These are phyloP conservation scores for Paraplagusia blochii DNA, from an alignment of 2,113 vertebrate genomes.

Conservation along the genomic window DNA sequence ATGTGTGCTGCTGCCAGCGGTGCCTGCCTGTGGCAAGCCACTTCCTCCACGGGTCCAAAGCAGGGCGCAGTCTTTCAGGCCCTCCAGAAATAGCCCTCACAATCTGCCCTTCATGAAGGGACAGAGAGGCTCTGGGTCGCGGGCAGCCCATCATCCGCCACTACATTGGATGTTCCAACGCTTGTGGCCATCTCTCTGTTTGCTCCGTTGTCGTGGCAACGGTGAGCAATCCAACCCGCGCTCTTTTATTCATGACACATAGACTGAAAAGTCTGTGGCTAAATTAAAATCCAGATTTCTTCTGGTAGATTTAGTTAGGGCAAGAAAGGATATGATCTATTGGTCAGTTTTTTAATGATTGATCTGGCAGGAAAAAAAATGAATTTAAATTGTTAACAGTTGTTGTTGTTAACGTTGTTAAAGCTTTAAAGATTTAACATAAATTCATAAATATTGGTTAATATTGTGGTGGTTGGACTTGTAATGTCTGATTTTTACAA, in stretches of 20 bases:
- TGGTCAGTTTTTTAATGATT: too few relatives aligned
- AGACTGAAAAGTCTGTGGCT: too few relatives aligned
- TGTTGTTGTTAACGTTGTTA: too few relatives aligned
- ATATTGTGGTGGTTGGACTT: too few relatives aligned
- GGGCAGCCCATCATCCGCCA: slow-evolving; percentile 6
- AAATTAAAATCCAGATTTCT: too few relatives aligned
- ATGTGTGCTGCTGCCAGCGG: slow-evolving; percentile 55
- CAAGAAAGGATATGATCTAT: too few relatives aligned
- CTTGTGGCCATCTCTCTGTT: slow-evolving; percentile 38
- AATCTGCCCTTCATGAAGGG: slow-evolving; percentile 66
- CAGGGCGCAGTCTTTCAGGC: slow-evolving; percentile 45
- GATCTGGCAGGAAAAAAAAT: too few relatives aligned
- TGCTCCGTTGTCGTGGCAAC: slow-evolving; percentile 37
- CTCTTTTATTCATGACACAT: not conserved
- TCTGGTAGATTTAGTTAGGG: too few relatives aligned
- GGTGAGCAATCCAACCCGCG: not conserved
- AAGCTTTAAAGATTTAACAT: too few relatives aligned
- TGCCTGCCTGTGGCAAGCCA: slow-evolving; percentile 64
- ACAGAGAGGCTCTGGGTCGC: slow-evolving; percentile 35
- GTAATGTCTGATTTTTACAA: too few relatives aligned
- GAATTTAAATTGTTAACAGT: too few relatives aligned
- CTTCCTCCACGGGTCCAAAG: slow-evolving; percentile 53
- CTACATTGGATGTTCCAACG: slow-evolving; percentile 38
- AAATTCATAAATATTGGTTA: too few relatives aligned
- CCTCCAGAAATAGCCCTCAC: slow-evolving; percentile 68